Evolutionary conservation across 1,140 invertebrate genomes (phyloP).

Genomic region (Aporrectodea caliginosa): DNA sequence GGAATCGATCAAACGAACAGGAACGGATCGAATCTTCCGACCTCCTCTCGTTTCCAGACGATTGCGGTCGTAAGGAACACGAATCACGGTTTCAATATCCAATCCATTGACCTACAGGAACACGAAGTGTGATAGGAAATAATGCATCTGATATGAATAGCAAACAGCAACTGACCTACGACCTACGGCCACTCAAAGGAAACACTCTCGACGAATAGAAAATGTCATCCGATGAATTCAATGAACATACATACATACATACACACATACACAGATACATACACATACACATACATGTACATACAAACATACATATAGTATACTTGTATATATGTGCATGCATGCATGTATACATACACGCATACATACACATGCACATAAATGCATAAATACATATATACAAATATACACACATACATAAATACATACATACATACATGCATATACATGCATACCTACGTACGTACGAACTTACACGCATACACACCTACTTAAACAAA

Average conservation of each 20-base stretch:
- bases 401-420: not conserved
- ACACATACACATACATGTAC: no score
- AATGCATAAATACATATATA: not conserved
- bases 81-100: conserved; percentile 20
- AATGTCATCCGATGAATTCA: no score
- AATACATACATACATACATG: not conserved
- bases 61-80: conserved; percentile 3
- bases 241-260: no score
- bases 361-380: not conserved
- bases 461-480: no score
- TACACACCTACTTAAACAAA: no score
- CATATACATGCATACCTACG: not conserved
- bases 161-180: no score
- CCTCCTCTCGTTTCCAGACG: not conserved
- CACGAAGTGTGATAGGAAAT: no score
- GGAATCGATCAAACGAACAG: conserved; percentile 25
- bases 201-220: no score
- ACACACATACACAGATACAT: no score
- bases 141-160: no score
- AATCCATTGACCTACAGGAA: not conserved
- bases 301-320: not conserved
- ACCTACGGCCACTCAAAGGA: no score
- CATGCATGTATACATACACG: not conserved
- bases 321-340: not conserved
- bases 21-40: not conserved